phyloP scores from a whole-genome alignment of 2,113 vertebrate genomes.

The Aptenodytes forsteri region DNA sequence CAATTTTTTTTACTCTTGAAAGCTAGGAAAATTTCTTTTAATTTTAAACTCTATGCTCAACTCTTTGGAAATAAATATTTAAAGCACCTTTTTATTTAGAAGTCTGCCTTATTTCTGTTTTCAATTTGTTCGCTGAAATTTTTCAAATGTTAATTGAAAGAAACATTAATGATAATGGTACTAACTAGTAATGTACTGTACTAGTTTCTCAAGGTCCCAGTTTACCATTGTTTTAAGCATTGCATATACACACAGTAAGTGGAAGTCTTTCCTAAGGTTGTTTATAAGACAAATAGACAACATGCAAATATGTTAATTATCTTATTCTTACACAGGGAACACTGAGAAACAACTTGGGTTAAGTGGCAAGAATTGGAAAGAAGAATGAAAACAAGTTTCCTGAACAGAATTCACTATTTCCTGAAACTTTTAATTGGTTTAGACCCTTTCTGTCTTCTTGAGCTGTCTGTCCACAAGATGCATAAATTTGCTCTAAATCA shows the following conservation, averaged over 20 bases:
- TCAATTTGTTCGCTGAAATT: neutral
- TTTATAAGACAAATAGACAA: neutral
- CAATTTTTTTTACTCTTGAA: neutral
- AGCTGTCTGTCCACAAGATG: neutral
- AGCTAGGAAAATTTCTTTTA: neutral
- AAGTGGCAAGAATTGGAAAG: neutral
- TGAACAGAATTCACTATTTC: neutral
- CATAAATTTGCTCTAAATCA: neutral
- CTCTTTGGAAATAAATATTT: neutral
- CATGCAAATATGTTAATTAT: neutral
- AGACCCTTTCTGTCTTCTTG: neutral
- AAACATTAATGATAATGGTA: neutral
- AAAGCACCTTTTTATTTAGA: neutral
- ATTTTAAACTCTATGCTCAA: neutral
- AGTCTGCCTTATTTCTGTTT: neutral
- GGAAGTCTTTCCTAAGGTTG: neutral
- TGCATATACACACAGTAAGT: neutral
- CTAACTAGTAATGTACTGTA: neutral
- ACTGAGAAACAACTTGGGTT: neutral
- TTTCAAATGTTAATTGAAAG: neutral
- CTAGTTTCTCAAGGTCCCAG: neutral
- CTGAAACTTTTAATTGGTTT: neutral
- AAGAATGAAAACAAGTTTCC: neutral
- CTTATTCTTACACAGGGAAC: neutral
- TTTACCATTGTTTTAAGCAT: neutral